Evolutionary conservation across 1,140 invertebrate genomes (phyloP), one percentile per base, ranked within the genome.

Genomic region (Scaptodrosophila lebanonensis): DNA sequence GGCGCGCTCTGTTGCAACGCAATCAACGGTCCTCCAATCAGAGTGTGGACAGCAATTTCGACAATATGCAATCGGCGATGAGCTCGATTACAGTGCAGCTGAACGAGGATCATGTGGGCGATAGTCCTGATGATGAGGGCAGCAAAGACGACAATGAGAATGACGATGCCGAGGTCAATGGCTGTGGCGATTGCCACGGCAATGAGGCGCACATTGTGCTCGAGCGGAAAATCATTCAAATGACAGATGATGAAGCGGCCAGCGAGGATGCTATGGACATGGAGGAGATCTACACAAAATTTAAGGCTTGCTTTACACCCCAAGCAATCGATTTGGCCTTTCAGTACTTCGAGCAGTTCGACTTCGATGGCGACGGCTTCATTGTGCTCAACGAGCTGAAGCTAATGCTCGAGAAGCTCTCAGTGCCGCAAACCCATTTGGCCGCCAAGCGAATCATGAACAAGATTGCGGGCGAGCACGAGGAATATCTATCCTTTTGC

Each of bases 401-500:
- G 16, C 33, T 61, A 3, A 39, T 57, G 1, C 36, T 77, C 12
- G 72, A 77, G 12, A 60, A 57, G 17, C 43, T 79, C 13, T 38
- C 57, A 2, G 15, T 72, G 12, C 73, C 72, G 2, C 72, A 77
- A 11, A 77, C 72, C 1, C 72, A 77, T 35, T 15, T 79, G 36
- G 56, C 39, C 2, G 33, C 51, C 13, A 77, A 79, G 7, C 9
- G 43, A 7, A 3, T 60, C 0, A 79, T 77, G 59, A 25, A 27
- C 4, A 30, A 64, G 6, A 36, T 60, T 12, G 63, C 35, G 1
- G 64, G 48, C 1, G n/a, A 17, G 0, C 9, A 11, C 2, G 15
- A 22, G 4, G 33, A 9, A 0, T 25, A 27, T 1, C 12, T 77
- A 2, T 56, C 40, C 6, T 77, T 77, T n/a, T 38, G 50, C 18